phyloP scores from a whole-genome alignment of 2,797 vertebrate species.

The Siniperca undulata region DNA sequence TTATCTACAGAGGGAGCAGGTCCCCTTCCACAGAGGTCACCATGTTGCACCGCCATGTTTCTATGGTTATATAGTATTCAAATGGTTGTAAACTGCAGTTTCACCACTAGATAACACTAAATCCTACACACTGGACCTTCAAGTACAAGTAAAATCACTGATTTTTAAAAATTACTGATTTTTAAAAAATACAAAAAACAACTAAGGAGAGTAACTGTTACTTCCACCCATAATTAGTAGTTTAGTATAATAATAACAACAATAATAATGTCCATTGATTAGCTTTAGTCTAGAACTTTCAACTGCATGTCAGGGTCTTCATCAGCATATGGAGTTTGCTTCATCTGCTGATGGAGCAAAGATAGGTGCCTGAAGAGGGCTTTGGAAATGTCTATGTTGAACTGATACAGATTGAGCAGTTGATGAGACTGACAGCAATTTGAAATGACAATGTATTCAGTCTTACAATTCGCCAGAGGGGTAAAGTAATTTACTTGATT shows the following conservation, averaged over 20 bases:
- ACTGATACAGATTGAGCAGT: slow-evolving; percentile 16
- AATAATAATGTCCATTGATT: too few species aligned
- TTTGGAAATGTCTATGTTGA: not conserved
- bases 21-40: too few species aligned
- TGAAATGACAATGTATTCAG: slow-evolving; percentile 19
- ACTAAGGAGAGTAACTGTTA: not conserved
- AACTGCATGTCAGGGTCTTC: not conserved
- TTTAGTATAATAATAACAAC: too few species aligned
- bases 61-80: too few species aligned
- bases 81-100: too few species aligned
- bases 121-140: too few species aligned
- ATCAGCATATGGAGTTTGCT: slow-evolving; percentile 9
- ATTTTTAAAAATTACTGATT: not conserved
- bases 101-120: too few species aligned
- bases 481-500: slow-evolving; percentile 45
- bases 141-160: not conserved
- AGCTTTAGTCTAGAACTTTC: not conserved
- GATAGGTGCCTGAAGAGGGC: not conserved
- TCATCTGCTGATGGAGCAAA: not conserved
- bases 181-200: not conserved
- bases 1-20: too few species aligned
- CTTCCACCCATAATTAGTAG: not conserved
- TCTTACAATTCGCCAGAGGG: slow-evolving; percentile 21
- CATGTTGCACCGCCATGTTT: too few species aligned
- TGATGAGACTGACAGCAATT: not conserved